These are phyloP conservation scores for Cyrtorhinus lividipennis DNA, from an alignment of 1,140 invertebrate genomes.

Conservation along the genomic window DNA sequence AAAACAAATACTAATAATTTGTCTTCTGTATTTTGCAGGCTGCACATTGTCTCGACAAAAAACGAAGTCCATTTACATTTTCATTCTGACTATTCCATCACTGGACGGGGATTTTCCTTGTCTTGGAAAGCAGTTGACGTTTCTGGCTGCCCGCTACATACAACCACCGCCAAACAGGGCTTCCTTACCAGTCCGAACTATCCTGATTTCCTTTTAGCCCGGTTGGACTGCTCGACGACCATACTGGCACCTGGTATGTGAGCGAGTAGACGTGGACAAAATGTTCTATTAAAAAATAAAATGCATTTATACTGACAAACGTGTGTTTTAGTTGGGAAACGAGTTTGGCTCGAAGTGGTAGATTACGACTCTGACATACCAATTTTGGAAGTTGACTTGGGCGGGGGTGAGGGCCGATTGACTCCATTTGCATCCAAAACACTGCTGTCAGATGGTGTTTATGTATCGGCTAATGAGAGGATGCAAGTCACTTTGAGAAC, in stretches of 20 bases:
- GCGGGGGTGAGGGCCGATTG: conserved; percentile 30
- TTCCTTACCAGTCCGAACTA: conserved; percentile 46
- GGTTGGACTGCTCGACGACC: conserved; percentile 48
- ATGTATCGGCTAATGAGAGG: conserved; percentile 40
- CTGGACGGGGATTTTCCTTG: conserved; percentile 45
- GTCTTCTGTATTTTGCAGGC: conserved; percentile 28
- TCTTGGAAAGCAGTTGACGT: conserved; percentile 52
- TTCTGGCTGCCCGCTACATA: conserved; percentile 45
- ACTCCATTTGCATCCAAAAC: conserved; percentile 35
- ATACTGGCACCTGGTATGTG: conserved; percentile 42
- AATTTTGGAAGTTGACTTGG: conserved; percentile 35
- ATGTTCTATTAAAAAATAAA: neutral
- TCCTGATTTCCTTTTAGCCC: conserved; percentile 45
- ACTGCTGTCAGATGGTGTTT: conserved; percentile 41
- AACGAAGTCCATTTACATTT: conserved; percentile 46
- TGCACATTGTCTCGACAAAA: conserved; percentile 42
- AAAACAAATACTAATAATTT: too few species aligned
- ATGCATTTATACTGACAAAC: neutral
- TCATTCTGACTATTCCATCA: conserved; percentile 52
- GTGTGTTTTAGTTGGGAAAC: conserved; percentile 33
- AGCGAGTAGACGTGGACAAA: too few species aligned
- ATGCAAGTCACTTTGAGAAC: conserved; percentile 41
- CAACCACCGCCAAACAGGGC: conserved; percentile 44
- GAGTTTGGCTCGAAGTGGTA: conserved; percentile 48
- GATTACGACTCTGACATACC: conserved; percentile 37